Conservation (phyloP, 2,113 vertebrate genomes). For the Indicator indicator region DNA sequence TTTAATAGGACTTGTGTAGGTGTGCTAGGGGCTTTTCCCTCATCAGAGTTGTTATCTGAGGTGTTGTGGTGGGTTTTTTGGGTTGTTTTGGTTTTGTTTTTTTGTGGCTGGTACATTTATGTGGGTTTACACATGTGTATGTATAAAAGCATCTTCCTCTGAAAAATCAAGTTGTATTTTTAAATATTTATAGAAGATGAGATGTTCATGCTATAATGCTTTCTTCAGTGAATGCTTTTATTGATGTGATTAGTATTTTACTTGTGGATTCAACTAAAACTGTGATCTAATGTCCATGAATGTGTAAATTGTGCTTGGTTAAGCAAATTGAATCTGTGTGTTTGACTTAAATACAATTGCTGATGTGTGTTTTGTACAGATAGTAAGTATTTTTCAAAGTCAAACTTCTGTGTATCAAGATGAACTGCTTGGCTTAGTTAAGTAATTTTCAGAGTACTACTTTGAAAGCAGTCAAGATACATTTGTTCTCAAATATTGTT, state of each 20-base stretch:
- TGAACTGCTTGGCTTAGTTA: not conserved
- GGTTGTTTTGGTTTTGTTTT: not conserved
- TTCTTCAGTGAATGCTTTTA: not conserved
- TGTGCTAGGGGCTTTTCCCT: not conserved
- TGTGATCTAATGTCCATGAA: not conserved
- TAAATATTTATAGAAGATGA: not conserved
- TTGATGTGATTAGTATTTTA: not conserved
- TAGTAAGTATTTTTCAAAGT: not conserved
- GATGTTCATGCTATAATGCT: not conserved
- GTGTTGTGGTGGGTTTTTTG: not conserved
- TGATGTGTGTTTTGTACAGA: not conserved
- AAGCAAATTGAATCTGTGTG: not conserved
- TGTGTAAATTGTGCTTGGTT: not conserved
- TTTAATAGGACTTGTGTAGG: not conserved
- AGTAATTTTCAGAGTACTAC: not conserved
- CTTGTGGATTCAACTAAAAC: not conserved
- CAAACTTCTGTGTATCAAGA: not conserved
- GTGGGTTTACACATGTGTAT: not conserved
- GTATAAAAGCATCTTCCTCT: not conserved
- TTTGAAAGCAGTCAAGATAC: not conserved
- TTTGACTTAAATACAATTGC: not conserved
- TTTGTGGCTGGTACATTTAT: not conserved
- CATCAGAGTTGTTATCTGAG: not conserved
- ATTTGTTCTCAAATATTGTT: not conserved
- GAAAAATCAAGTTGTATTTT: not conserved